Evolutionary conservation across 2,888 invertebrate species (phyloP), one percentile per base, ranked within the genome.

Genomic region (Pseudococcus longispinus): DNA sequence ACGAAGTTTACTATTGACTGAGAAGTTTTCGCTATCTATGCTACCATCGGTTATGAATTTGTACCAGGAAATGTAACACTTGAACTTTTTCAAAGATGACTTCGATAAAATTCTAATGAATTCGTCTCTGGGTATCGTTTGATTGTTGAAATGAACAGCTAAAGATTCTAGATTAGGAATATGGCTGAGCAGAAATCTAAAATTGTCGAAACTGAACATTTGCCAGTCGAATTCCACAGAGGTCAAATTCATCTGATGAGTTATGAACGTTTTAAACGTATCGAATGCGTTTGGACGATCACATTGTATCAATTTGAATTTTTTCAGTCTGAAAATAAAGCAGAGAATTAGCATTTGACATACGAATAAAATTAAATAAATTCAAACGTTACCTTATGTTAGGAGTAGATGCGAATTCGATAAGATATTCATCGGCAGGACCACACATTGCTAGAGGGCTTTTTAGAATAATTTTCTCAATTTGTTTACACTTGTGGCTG

Each of bases 131-230:
- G 70, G 70, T 15, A 70, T 70, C 13, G 29, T 29, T 70, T 70
- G 70, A 18, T 29, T 70, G 29, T 70, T 70, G 18, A 70, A 70
- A 70, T 70, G 70, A 70, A 70, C 18, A 11, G 70, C 32, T 29
- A 70, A 70, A 15, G 70, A 70, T 29, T 29, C 29, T 18, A 70
- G 18, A 29, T 70, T 70, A 5, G 70, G 70, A 29, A 70, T 70
- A 29, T 70, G 70, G 1, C 18, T 9, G 29, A 70, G 29, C 0
- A 70, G 18, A 29, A 70, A 70, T 70, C 18, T 70, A 8, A 70
- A 70, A 70, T 70, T 70, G 4, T 70, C 70, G 15, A 70, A 70
- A 70, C 29, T 70, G 20, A 29, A 70, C 70, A 70, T 70, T 70
- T 70, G 26, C 70, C 70, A 70, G 26, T 70, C 70, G 20, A 70